A percentile compares a stretch with the other conserved stretches of the same genome.
phyloP scores from a whole-genome alignment of 2,888 invertebrate genomes.

The Chelonus formosanus region DNA sequence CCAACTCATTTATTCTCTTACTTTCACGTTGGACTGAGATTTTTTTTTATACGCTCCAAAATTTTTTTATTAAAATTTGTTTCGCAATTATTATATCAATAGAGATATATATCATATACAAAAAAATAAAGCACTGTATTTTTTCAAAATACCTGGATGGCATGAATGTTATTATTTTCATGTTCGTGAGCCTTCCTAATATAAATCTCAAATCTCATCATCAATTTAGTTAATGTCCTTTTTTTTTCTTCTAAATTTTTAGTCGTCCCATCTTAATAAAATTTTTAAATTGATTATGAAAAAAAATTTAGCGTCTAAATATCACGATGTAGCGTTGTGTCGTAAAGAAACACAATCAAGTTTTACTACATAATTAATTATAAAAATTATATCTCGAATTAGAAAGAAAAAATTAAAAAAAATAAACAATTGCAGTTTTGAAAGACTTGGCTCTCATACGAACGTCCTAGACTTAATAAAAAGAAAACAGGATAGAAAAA shows the following conservation, averaged over 20 bases:
- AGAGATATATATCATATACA: conserved; percentile 49
- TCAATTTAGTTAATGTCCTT: conserved; percentile 19
- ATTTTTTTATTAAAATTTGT: conserved; percentile 8
- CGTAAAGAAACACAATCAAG: conserved; percentile 44
- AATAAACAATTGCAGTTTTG: conserved; percentile 41
- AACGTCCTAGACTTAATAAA: conserved; percentile 21
- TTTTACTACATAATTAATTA: conserved; percentile 39
- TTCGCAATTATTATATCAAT: conserved; percentile 38
- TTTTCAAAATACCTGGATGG: conserved; percentile 57
- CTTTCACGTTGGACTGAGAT: neutral
- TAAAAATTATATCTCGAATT: conserved; percentile 41
- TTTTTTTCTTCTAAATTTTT: neutral
- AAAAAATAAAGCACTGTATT: conserved; percentile 59
- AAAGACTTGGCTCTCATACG: conserved; percentile 38
- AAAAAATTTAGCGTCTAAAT: conserved; percentile 60
- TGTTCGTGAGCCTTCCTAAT: no score
- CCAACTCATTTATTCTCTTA: no score
- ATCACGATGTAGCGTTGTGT: conserved; percentile 54
- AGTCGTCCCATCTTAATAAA: no score
- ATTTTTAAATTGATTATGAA: conserved; percentile 29
- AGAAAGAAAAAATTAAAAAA: conserved; percentile 35
- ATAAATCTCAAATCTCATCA: neutral
- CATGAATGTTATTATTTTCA: conserved; percentile 36
- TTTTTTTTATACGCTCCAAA: conserved; percentile 24
- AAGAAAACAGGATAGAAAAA: conserved; percentile 35